Conservation (phyloP, 2,113 vertebrate genomes). For the Albula glossodonta region DNA sequence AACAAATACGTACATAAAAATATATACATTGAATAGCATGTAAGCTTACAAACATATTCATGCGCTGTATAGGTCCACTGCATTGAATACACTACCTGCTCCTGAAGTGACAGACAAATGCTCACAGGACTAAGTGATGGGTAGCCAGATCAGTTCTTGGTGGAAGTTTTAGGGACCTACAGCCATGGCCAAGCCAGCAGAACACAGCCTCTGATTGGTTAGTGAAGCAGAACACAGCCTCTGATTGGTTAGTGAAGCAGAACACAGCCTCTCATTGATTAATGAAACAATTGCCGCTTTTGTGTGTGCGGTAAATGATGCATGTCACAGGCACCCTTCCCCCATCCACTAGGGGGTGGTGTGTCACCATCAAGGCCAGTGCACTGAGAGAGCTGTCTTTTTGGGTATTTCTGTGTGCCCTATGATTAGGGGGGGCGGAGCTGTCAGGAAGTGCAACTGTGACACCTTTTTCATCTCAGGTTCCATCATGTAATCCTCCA, state of each 20-base stretch:
- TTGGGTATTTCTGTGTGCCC: background rate
- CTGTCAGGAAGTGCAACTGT: no score
- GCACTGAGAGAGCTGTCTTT: background rate
- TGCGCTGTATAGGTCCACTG: no score
- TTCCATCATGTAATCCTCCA: background rate
- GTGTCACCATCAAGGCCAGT: background rate
- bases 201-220: background rate
- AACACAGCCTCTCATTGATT: background rate
- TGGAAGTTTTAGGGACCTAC: no score
- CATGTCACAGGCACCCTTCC: background rate
- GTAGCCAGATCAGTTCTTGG: no score
- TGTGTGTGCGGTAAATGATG: background rate
- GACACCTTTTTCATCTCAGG: constrained; percentile 18
- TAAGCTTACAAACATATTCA: no score
- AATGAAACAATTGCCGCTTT: background rate
- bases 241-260: background rate
- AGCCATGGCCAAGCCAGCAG: background rate
- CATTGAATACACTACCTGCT: no score
- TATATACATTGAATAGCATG: no score
- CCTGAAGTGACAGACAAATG: no score
- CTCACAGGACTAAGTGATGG: no score
- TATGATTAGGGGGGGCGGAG: no score
- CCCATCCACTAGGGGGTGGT: background rate
- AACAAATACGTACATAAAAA: no score
- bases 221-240: background rate